Evolutionary conservation across 2,797 vertebrate genomes (phyloP).

Genomic region (Sylvia borin): DNA sequence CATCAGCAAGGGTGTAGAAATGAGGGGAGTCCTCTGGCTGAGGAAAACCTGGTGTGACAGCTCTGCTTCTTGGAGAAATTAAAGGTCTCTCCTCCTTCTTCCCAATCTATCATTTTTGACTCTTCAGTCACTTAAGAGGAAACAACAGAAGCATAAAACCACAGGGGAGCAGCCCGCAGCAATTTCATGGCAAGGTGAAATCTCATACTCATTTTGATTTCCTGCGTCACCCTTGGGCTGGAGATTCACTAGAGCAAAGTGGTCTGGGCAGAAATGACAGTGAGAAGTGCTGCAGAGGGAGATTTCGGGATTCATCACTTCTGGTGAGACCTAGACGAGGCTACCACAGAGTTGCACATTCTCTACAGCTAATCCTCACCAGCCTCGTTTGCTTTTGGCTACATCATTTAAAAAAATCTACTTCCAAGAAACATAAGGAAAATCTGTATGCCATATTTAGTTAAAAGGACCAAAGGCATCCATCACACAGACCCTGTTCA

Average conservation of each 20-base stretch:
- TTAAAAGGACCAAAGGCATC: background rate
- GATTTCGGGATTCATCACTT: background rate
- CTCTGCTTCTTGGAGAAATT: background rate
- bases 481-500: background rate
- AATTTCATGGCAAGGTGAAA: background rate
- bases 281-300: background rate
- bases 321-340: background rate
- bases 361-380: background rate
- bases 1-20: background rate
- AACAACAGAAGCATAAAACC: background rate
- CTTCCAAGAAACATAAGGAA: background rate
- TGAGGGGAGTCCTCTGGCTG: background rate
- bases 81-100: background rate
- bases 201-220: background rate
- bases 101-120: background rate
- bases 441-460: background rate
- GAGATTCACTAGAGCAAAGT: background rate
- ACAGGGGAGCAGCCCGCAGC: background rate
- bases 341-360: background rate
- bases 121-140: background rate
- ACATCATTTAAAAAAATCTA: background rate
- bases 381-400: slow-evolving; percentile 4
- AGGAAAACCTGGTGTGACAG: background rate
- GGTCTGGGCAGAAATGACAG: background rate
- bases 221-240: background rate